These are phyloP conservation scores for Agrochola litura DNA, from an alignment of 2,888 invertebrate species.

Conservation along the genomic window DNA sequence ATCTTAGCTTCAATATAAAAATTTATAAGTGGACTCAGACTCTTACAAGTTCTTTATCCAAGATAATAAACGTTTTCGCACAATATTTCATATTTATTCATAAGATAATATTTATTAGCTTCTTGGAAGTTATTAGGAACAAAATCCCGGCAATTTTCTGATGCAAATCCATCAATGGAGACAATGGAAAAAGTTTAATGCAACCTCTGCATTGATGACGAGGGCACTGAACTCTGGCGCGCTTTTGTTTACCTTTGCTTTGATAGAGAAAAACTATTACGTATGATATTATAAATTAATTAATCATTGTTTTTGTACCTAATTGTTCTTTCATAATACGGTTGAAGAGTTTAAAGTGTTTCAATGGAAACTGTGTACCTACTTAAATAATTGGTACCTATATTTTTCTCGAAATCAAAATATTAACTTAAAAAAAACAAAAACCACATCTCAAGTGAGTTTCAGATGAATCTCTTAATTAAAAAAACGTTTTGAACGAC, in stretches of 20 bases:
- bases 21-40: slow-evolving; percentile 25
- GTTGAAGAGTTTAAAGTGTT: slow-evolving; percentile 1
- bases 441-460: slow-evolving; percentile 10
- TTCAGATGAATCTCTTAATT: slow-evolving; percentile 7
- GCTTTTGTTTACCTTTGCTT: slow-evolving; percentile 54
- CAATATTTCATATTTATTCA: slow-evolving; percentile 57
- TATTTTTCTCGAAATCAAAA: not conserved
- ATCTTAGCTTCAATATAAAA: slow-evolving; percentile 9
- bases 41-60: slow-evolving; percentile 35
- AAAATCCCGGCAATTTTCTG: slow-evolving; percentile 73
- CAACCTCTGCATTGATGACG: slow-evolving; percentile 64
- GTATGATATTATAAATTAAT: slow-evolving; percentile 5
- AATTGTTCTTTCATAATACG: not conserved
- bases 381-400: not conserved
- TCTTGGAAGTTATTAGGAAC: slow-evolving; percentile 58
- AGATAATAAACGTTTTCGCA: slow-evolving; percentile 40
- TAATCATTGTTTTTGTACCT: not conserved
- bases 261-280: slow-evolving; percentile 21
- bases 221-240: slow-evolving; percentile 60
- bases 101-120: slow-evolving; percentile 54
- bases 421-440: not conserved
- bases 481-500: not conserved
- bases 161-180: slow-evolving; percentile 75
- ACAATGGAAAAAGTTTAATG: slow-evolving; percentile 80
- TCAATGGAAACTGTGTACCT: not conserved